Conservation (phyloP, 2,113 vertebrate genomes). For the Miniopterus natalensis region DNA sequence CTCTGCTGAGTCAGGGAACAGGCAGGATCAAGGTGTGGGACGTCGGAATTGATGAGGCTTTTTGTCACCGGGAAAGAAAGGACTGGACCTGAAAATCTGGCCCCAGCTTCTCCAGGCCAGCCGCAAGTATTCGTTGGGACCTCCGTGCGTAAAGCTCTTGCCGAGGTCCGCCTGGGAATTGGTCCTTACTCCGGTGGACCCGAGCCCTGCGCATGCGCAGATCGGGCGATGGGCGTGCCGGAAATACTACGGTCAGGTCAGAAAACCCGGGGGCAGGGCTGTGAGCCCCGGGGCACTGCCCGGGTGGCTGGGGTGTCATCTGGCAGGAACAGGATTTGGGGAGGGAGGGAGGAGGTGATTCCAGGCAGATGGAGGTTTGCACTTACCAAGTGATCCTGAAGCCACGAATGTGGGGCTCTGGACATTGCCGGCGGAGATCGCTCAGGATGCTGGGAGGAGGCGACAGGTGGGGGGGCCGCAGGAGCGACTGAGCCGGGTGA, state of each 20-base stretch:
- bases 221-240: not conserved
- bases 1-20: not conserved
- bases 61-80: not conserved
- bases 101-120: not conserved
- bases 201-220: not conserved
- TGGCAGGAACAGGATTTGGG: not conserved
- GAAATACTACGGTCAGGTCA: not conserved
- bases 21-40: not conserved
- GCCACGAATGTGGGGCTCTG: not conserved
- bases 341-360: not conserved
- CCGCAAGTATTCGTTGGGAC: not conserved
- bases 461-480: not conserved
- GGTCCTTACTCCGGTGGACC: too few species aligned
- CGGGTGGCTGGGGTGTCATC: fast-evolving
- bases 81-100: not conserved
- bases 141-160: fast-evolving
- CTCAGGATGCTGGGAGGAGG: not conserved
- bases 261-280: too few species aligned
- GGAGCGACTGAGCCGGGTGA: not conserved
- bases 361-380: not conserved
- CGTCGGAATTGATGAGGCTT: not conserved
- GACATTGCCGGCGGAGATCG: not conserved
- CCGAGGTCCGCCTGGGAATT: fast-evolving
- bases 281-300: not conserved
- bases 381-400: not conserved